Evolutionary conservation across 2,888 invertebrate species (phyloP), one percentile per base, ranked within the genome.

Genomic region (Pimpla rufipes): DNA sequence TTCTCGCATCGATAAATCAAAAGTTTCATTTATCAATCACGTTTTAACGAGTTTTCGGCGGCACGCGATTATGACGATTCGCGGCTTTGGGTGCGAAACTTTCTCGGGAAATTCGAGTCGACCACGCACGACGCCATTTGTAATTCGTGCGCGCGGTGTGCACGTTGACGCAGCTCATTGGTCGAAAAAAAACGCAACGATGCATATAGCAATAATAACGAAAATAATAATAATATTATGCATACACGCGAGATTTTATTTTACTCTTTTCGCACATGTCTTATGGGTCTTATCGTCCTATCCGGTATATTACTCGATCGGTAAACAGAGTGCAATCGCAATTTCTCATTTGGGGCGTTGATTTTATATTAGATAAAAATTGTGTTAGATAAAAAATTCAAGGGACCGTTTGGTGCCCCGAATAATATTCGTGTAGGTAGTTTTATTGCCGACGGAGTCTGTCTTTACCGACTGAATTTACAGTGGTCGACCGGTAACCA

Each of bases 121-220:
- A 47, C 73, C 81, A 78, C 78, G 81, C 62, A 62, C 62, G 62
- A 73, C 77, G 81, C 77, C 81, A 81, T 81, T 81, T 81, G 68
- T 78, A 77, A 81, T 78, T 62, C 62, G 50, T 62, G 47, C 50
- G 57, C 73, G 37, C 16, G 16, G 11, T 55, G 42, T 37, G 67
- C 57, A 67, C 76, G 55, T 55, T 55, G 57, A 57, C 21, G 68
- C 42, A 0, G 10, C 16, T 37, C 10, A 37, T 62, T 62, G 62
- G 62, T 18, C n/a, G 64, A 37, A 64, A 18, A 40, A 64, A 64
- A 64, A 8, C 13, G 11, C 23, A 55, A 11, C 13, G 11, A 4
- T 45, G 13, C 4, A 45, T 4, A 45, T 11, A 42, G 2, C 11
- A 8, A 45, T n/a, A n/a, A n/a, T 3, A n/a, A n/a, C 0, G 0